Percentiles rank a stretch among this genome's conserved stretches.
These are phyloP conservation scores for Podarcis raffonei DNA, from an alignment of 2,113 vertebrate genomes.

Conservation along the genomic window DNA sequence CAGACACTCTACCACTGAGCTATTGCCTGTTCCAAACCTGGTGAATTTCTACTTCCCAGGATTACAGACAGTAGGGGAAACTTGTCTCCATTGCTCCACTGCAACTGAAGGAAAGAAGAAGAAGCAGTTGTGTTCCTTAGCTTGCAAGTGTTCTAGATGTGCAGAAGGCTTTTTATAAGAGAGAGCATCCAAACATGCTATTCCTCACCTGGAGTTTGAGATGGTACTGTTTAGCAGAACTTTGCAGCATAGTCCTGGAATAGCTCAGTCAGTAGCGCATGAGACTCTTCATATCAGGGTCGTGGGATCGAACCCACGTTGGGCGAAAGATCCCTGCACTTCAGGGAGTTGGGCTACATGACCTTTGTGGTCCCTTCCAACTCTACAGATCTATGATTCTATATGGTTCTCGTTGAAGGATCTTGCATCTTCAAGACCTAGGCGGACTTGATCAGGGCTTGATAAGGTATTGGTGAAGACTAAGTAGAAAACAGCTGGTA, in stretches of 20 bases:
- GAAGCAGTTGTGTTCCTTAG: not conserved
- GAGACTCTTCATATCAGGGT: too few relatives aligned
- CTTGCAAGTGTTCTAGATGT: not conserved
- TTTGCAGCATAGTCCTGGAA: not conserved
- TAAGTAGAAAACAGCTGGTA: not conserved
- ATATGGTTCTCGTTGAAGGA: too few relatives aligned
- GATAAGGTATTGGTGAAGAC: not conserved
- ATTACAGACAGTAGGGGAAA: fast-evolving
- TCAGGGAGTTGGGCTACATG: too few relatives aligned
- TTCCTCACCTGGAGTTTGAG: not conserved
- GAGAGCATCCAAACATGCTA: not conserved
- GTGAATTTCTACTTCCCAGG: not conserved
- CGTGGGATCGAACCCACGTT: too few relatives aligned
- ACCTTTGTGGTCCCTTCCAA: too few relatives aligned
- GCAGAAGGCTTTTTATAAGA: not conserved
- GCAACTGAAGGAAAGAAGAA: not conserved
- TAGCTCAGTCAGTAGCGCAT: too few relatives aligned
- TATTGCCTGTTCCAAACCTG: too few relatives aligned
- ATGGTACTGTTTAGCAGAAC: not conserved
- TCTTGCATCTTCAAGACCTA: not conserved
- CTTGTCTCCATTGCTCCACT: not conserved
- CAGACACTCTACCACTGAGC: too few relatives aligned
- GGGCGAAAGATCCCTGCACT: too few relatives aligned
- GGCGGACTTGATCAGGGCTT: not conserved
- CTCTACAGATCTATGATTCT: too few relatives aligned